Evolutionary conservation across 2,113 vertebrate species (phyloP), one percentile per base, ranked within the genome.

Genomic region (Bolborhynchus lineola): DNA sequence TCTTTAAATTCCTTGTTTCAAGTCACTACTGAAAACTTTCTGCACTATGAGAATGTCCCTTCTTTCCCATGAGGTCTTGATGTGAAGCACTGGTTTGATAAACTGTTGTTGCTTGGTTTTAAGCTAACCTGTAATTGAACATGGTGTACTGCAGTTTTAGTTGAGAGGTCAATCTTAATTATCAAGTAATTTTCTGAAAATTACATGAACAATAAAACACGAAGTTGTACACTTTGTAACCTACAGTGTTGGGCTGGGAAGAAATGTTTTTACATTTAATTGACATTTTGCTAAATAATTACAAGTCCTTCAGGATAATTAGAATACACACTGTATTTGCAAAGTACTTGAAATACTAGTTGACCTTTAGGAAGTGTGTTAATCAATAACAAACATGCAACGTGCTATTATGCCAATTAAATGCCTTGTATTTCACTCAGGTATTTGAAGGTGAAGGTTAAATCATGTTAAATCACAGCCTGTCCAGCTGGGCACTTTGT

Each of bases 241-340:
- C 19, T 69, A 50, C 44, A 50, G 37, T 20, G 21, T 88, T 65
- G 64, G 67, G n/a, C 60, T 68, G 18, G 44, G 75, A 74, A 91
- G 39, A 84, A 86, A 87, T 76, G 39, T 35, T 74, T 95, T 93
- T 95, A 95, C 82, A 97, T 97, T 95, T 95, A 97, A 97, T 96
- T 96, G 92, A 96, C 91, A 96, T 97, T 95, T 96, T 95, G 95
- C 85, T 94, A 94, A 98, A 90, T 95, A 95, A 97, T 97, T 96
- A 79, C 86, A 90, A 72, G 81, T 78, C 76, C 59, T 86, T 93
- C 78, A 74, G 77, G 93, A 83, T 96, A 96, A 97, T 97, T 97
- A 94, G 75, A 79, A 82, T 86, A 81, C 85, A 86, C 47, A 63
- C 69, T 69, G 88, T 86, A 93, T 94, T 93, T 96, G 10, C 77